These are phyloP conservation scores for Ichneumoninae sp. DNA, from an alignment of 2,888 invertebrate genomes.

Conservation along the genomic window DNA sequence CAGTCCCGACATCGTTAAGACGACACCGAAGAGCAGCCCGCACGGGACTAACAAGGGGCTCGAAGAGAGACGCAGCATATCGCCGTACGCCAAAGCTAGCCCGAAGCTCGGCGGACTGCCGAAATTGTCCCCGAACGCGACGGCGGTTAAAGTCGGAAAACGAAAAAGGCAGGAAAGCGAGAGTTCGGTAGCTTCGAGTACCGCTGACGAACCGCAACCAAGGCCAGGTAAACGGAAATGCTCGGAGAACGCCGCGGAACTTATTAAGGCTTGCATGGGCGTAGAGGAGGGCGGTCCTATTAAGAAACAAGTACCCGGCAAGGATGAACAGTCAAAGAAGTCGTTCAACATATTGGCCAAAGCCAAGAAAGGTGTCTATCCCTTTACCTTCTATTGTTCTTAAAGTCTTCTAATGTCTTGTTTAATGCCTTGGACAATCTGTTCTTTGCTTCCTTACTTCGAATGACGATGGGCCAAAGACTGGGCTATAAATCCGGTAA, in stretches of 20 bases:
- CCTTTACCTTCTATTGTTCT: conserved; percentile 66
- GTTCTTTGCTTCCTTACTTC: conserved; percentile 63
- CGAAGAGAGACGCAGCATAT: conserved; percentile 83
- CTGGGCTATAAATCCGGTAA: conserved; percentile 62
- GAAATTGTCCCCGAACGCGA: conserved; percentile 72
- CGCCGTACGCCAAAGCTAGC: conserved; percentile 84
- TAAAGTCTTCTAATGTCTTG: conserved; percentile 56
- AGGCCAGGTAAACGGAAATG: conserved; percentile 87
- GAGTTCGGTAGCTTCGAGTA: conserved; percentile 88
- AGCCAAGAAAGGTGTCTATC: conserved; percentile 82
- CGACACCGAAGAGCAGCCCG: conserved; percentile 81
- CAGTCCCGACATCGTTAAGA: conserved; percentile 81
- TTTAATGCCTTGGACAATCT: conserved; percentile 64
- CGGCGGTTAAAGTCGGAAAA: conserved; percentile 85
- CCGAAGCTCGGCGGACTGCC: conserved; percentile 77
- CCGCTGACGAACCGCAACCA: conserved; percentile 86
- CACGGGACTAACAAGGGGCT: conserved; percentile 77
- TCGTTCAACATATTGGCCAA: conserved; percentile 82
- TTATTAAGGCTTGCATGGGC: conserved; percentile 87
- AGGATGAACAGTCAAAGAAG: conserved; percentile 82
- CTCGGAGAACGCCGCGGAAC: conserved; percentile 87
- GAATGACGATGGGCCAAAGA: conserved; percentile 63
- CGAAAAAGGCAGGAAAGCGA: conserved; percentile 93
- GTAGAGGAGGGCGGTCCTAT: conserved; percentile 83
- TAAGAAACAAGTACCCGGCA: conserved; percentile 84